Percentiles rank a stretch among this genome's conserved stretches.
These are phyloP conservation scores for Drusus annulatus DNA, from an alignment of 1,140 invertebrate species.

Conservation along the genomic window DNA sequence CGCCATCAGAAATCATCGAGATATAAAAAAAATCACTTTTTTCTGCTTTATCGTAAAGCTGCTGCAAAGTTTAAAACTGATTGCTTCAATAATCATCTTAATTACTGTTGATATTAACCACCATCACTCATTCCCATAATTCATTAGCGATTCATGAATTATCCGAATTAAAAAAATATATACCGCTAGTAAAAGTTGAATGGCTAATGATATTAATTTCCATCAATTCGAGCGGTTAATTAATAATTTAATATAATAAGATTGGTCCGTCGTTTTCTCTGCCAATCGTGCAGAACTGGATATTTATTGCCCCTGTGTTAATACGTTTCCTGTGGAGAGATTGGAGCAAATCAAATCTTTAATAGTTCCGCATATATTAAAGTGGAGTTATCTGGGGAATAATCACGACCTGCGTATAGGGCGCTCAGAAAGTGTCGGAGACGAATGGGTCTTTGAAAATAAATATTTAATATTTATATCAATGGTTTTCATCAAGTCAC, in stretches of 20 bases:
- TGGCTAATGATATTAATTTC: slow-evolving; percentile 22
- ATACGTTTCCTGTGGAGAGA: slow-evolving; percentile 33
- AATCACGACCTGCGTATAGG: not conserved
- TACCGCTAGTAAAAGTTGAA: not conserved
- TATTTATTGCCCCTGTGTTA: slow-evolving; percentile 19
- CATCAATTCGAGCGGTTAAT: slow-evolving; percentile 8
- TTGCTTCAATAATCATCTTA: no score
- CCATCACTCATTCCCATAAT: not conserved
- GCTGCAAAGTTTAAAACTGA: no score
- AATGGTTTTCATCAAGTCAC: no score
- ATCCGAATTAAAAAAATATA: no score
- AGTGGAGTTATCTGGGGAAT: slow-evolving; percentile 10
- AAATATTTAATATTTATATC: no score
- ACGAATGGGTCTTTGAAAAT: no score
- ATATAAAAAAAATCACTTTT: no score
- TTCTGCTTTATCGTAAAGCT: no score
- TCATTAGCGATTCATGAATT: not conserved
- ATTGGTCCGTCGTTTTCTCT: not conserved
- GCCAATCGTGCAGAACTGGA: not conserved
- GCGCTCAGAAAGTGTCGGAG: not conserved
- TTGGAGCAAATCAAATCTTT: slow-evolving; percentile 33
- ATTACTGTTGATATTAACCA: no score
- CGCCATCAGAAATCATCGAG: no score
- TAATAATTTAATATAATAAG: slow-evolving; percentile 13
- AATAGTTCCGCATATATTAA: slow-evolving; percentile 32